These are phyloP conservation scores for Chrysemys picta DNA, from an alignment of 2,113 vertebrate genomes.

Conservation along the genomic window DNA sequence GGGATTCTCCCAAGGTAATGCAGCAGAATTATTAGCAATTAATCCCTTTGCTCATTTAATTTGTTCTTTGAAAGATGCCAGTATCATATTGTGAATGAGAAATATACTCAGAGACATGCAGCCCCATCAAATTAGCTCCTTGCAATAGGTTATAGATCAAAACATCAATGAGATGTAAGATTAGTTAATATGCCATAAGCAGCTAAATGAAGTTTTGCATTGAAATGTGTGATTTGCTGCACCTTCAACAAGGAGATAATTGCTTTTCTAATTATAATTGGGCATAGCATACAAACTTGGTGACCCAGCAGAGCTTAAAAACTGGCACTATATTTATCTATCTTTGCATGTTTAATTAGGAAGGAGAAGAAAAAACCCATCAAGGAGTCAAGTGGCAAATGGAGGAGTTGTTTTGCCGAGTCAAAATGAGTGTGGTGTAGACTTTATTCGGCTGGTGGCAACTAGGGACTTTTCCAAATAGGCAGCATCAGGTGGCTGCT, in stretches of 20 bases:
- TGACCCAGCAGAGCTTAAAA: slow-evolving; percentile 70
- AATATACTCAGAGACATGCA: slow-evolving; percentile 22
- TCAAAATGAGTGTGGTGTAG: slow-evolving; percentile 17
- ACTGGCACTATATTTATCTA: slow-evolving; percentile 65
- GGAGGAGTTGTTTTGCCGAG: not conserved
- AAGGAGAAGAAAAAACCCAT: slow-evolving; percentile 5
- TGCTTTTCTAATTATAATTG: slow-evolving; percentile 76
- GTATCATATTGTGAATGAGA: not conserved
- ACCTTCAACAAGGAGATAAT: slow-evolving; percentile 74
- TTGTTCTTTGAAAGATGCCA: slow-evolving; percentile 50
- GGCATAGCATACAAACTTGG: slow-evolving; percentile 46
- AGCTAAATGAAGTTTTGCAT: slow-evolving; percentile 67
- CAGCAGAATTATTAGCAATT: slow-evolving; percentile 48
- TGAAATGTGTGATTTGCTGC: slow-evolving; percentile 69
- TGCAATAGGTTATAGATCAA: slow-evolving; percentile 60
- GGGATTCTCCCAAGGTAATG: not conserved
- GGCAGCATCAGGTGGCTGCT: slow-evolving; percentile 67
- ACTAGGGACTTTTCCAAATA: slow-evolving; percentile 38
- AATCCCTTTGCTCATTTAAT: slow-evolving; percentile 70
- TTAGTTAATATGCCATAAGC: slow-evolving; percentile 63
- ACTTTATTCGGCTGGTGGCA: slow-evolving; percentile 33
- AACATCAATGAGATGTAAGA: slow-evolving; percentile 65
- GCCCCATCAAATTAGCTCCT: slow-evolving; percentile 62
- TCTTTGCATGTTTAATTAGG: slow-evolving; percentile 65
- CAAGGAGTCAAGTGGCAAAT: slow-evolving; percentile 16